These are phyloP conservation scores for Uloborus plumipes DNA, from an alignment of 2,888 invertebrate species.

Conservation along the genomic window DNA sequence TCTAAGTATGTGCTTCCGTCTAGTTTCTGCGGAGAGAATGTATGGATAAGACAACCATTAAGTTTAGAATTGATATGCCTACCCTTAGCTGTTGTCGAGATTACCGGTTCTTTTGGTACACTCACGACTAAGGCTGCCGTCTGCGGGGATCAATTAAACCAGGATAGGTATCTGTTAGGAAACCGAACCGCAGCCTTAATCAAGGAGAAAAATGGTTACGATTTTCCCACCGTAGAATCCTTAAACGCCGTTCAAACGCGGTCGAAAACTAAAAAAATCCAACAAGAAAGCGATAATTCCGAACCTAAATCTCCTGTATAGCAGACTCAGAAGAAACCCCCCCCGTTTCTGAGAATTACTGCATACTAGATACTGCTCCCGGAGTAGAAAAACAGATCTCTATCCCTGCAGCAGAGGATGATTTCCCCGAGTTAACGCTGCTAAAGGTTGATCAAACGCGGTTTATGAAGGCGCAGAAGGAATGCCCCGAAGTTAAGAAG, in stretches of 20 bases:
- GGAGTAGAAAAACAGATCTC: too few relatives aligned
- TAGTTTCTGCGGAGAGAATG: not conserved
- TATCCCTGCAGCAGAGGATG: too few relatives aligned
- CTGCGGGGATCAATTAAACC: slow-evolving; percentile 5
- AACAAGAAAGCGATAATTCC: too few relatives aligned
- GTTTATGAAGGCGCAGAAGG: too few relatives aligned
- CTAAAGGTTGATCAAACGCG: too few relatives aligned
- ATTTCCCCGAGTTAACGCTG: too few relatives aligned
- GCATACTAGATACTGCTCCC: too few relatives aligned
- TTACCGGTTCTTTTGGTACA: not conserved
- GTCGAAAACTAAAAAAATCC: not conserved
- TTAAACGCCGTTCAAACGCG: slow-evolving; percentile 20
- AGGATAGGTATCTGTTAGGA: slow-evolving; percentile 22
- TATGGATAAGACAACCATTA: slow-evolving; percentile 10
- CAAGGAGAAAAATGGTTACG: slow-evolving; percentile 8
- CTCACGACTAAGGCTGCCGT: slow-evolving; percentile 13
- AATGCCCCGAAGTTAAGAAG: too few relatives aligned
- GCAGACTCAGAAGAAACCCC: too few relatives aligned
- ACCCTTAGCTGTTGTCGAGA: slow-evolving; percentile 19
- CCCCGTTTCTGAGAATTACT: too few relatives aligned
- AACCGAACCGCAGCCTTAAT: slow-evolving; percentile 17
- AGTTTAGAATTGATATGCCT: not conserved
- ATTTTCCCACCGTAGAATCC: not conserved
- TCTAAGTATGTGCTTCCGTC: not conserved
- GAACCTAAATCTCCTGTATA: too few relatives aligned